A percentile compares a stretch with the other conserved stretches of the same genome.
These are phyloP conservation scores for Apogon talboti DNA, from an alignment of 2,797 vertebrate genomes.

Conservation along the genomic window DNA sequence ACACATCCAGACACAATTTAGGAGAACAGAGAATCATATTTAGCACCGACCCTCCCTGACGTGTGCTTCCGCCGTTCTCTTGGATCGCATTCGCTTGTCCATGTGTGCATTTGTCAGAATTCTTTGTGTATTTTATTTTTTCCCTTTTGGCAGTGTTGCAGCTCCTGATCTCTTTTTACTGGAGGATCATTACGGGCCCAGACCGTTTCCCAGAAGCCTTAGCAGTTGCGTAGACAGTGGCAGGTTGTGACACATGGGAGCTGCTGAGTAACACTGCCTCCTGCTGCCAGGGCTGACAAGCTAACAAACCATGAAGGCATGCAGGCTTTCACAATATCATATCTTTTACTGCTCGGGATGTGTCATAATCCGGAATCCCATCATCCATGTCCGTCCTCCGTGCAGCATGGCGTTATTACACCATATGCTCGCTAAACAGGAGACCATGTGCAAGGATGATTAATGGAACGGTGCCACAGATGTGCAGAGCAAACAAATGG, in stretches of 20 bases:
- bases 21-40: slow-evolving; percentile 49
- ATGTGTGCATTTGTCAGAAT: slow-evolving; percentile 45
- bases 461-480: neutral
- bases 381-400: slow-evolving; percentile 8
- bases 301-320: slow-evolving; percentile 69
- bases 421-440: slow-evolving; percentile 27
- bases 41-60: slow-evolving; percentile 43
- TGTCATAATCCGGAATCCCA: slow-evolving; percentile 48
- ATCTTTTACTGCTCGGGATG: slow-evolving; percentile 35
- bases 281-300: slow-evolving; percentile 64
- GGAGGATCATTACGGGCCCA: slow-evolving; percentile 63
- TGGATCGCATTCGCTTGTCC: no score
- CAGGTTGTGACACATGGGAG: slow-evolving; percentile 70
- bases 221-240: slow-evolving; percentile 48
- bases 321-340: slow-evolving; percentile 61
- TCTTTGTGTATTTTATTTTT: slow-evolving; percentile 41
- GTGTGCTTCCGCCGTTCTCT: no score
- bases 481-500: neutral
- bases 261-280: slow-evolving; percentile 79
- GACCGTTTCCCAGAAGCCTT: slow-evolving; percentile 80
- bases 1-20: slow-evolving; percentile 56
- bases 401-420: neutral
- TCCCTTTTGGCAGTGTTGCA: slow-evolving; percentile 49
- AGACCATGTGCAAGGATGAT: neutral
- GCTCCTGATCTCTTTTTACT: slow-evolving; percentile 71